Conservation (phyloP, 2,113 vertebrate species). For the Lethenteron reissneri region DNA sequence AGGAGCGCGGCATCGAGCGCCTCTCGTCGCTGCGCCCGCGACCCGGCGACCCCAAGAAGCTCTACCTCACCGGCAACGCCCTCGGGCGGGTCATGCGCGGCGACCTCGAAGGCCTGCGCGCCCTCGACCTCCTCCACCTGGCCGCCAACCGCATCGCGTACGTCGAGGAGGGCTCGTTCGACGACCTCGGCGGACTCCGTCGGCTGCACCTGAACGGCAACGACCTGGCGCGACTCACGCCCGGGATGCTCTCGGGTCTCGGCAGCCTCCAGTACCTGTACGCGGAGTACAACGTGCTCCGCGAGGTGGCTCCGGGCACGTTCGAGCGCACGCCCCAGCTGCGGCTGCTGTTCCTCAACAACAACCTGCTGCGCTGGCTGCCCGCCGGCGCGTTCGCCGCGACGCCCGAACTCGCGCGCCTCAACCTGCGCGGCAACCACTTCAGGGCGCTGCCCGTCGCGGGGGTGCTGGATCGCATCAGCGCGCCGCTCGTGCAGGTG, state of each 20-base stretch:
- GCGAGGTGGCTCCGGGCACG: constrained; percentile 63
- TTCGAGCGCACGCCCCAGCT: constrained; percentile 68
- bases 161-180: constrained; percentile 80
- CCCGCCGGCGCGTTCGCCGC: constrained; percentile 64
- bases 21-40: constrained; percentile 69
- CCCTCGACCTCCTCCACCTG: constrained; percentile 72
- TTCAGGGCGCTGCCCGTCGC: constrained; percentile 67
- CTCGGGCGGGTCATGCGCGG: constrained; percentile 56
- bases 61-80: constrained; percentile 90
- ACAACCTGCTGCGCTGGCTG: constrained; percentile 66
- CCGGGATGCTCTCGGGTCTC: constrained; percentile 57
- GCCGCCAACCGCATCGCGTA: constrained; percentile 80
- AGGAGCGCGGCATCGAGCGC: constrained; percentile 73
- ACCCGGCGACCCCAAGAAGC: constrained; percentile 81
- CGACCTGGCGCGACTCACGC: constrained; percentile 70
- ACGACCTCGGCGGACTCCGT: constrained; percentile 70
- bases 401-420: constrained; percentile 57
- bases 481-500: constrained; percentile 21
- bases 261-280: constrained; percentile 88
- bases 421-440: constrained; percentile 89
- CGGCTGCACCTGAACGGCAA: constrained; percentile 91
- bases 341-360: constrained; percentile 83
- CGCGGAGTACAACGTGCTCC: constrained; percentile 93
- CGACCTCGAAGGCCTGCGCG: constrained; percentile 59
- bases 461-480: constrained; percentile 85